Conservation (phyloP, 2,113 vertebrate genomes). For the Ramphastos sulfuratus region DNA sequence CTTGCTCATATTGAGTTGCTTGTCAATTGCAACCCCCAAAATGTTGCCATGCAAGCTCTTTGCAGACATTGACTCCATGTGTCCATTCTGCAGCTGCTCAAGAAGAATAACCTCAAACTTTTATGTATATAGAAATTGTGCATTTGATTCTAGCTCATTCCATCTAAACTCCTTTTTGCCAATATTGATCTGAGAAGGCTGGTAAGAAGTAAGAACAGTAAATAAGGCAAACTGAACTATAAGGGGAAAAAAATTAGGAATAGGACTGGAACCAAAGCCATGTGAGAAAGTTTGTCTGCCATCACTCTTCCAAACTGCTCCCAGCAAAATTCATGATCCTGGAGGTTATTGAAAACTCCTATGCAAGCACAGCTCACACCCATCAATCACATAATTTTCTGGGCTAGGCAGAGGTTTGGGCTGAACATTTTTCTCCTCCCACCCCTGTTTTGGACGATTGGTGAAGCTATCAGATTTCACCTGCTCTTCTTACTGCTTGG, state of each 20-base stretch:
- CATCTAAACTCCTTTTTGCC: not conserved
- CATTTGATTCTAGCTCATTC: not conserved
- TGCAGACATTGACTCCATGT: not conserved
- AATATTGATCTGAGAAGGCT: conserved; percentile 1
- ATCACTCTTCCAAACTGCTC: not conserved
- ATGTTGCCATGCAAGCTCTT: not conserved
- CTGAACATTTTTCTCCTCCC: not conserved
- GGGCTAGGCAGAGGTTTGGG: not conserved
- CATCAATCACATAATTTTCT: not conserved
- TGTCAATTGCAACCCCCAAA: too few relatives aligned
- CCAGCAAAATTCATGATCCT: not conserved
- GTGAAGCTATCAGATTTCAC: not conserved
- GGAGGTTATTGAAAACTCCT: not conserved
- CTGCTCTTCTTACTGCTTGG: not conserved
- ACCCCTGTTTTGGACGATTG: not conserved
- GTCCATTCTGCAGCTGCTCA: not conserved
- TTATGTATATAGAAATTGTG: not conserved
- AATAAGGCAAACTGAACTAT: not conserved
- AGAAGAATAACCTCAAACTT: not conserved
- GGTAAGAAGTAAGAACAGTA: not conserved
- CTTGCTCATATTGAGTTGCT: too few relatives aligned
- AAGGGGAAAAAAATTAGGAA: not conserved
- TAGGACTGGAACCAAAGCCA: not conserved
- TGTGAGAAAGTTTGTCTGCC: not conserved
- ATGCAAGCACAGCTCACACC: not conserved